Base-by-base conservation (phyloP, 2,797 vertebrate species). In the Betta splendens region DNA sequence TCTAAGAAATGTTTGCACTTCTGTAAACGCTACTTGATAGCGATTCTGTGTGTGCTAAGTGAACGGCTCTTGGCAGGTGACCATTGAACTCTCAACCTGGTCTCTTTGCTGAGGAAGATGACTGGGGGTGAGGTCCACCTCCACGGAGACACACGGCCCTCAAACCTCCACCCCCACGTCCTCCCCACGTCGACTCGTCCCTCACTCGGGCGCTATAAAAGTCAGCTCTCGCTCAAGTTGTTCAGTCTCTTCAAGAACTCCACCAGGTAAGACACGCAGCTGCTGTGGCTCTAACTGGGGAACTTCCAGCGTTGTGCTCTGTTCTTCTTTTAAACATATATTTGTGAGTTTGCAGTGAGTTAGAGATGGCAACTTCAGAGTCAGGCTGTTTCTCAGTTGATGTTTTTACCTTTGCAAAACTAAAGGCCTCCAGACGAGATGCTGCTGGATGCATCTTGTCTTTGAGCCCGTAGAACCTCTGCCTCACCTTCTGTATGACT, bases 241-340 rank as follows among this genome's bases (percentile, higher is more conserved):
- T 28, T 83, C 91, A 93, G 89, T 92, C 88, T 88, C 83, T 1
- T 79, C 85, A 81, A 35, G 73, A 86, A 78, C 86, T 89, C 83
- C 75, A 81, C 81, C 86, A 92, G 92, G 92, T 93, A 93, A 92
- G 92, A 52, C 35, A 35, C 52, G 9, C 40, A 43, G 5, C 63
- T 23, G 21, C 74, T 47, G 49, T 13, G 9, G 46, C 46, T 61
- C 9, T 10, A 15, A 39, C n/a, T 7, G 16, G 17, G 16, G 0
- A 38, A 20, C 7, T 33, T 61, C 15, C 38, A 23, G n/a, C n/a
- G n/a, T n/a, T n/a, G n/a, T n/a, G n/a, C n/a, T n/a, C n/a, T n/a
- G n/a, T n/a, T n/a, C n/a, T 21, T 23, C 12, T 5, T 25, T 17
- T 29, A 11, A 37, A 40, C 3, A 53, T 38, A 40, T 47, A 5